Conservation (phyloP, 2,888 invertebrate species). For the Callosobruchus maculatus region DNA sequence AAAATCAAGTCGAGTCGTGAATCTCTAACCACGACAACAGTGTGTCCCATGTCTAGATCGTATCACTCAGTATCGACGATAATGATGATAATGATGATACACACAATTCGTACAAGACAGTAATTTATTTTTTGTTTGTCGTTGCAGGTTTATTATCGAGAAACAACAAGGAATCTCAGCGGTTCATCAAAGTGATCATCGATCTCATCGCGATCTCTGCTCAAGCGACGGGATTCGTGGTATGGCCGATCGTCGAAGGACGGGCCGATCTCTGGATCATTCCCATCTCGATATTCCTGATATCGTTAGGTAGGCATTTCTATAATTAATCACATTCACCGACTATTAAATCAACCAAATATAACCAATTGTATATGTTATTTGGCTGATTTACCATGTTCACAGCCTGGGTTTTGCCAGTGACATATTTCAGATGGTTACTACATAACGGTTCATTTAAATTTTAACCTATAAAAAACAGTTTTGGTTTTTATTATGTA, state of each 20-base stretch:
- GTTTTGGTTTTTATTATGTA: no score
- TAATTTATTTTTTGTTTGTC: background rate
- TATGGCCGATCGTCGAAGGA: conserved; percentile 84
- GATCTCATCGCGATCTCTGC: conserved; percentile 84
- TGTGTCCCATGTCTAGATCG: no score
- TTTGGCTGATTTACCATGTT: no score
- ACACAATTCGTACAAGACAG: background rate
- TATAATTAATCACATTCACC: background rate
- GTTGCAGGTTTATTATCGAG: conserved; percentile 71
- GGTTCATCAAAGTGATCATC: conserved; percentile 73
- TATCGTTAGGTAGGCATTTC: conserved; percentile 55
- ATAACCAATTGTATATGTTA: no score
- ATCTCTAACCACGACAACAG: no score
- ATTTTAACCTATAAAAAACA: no score
- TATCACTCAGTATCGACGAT: background rate
- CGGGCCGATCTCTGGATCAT: conserved; percentile 79
- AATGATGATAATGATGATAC: no score
- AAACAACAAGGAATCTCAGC: conserved; percentile 75
- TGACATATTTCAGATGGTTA: no score
- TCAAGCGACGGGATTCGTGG: conserved; percentile 86
- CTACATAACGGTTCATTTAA: no score
- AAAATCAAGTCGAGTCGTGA: no score
- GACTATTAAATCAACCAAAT: no score
- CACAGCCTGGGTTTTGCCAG: no score
- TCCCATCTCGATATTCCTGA: conserved; percentile 77